Evolutionary conservation across 2,888 invertebrate genomes (phyloP).

Genomic region (Helleia helle): DNA sequence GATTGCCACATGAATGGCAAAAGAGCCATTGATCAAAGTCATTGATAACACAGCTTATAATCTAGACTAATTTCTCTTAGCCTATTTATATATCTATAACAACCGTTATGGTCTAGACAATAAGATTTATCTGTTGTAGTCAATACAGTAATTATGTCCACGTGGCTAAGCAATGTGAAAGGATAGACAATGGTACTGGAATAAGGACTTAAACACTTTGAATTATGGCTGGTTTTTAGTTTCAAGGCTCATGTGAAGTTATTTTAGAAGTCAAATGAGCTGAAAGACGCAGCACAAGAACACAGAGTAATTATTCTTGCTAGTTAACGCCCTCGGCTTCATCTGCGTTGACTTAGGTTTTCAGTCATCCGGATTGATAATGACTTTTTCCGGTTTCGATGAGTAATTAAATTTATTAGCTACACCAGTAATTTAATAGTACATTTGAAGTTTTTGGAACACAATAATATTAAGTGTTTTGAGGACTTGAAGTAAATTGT

Average conservation of each 20-base stretch:
- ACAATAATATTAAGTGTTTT: no score
- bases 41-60: neutral
- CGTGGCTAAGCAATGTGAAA: conserved; percentile 11
- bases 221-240: neutral
- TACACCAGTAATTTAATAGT: no score
- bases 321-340: no score
- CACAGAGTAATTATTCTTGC: neutral
- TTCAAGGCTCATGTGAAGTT: conserved; percentile 10
- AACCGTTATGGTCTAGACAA: neutral
- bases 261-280: conserved; percentile 26
- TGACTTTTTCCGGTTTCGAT: no score
- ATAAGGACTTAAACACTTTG: neutral
- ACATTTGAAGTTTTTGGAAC: no score
- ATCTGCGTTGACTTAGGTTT: no score
- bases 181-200: neutral
- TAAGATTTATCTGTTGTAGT: conserved; percentile 7
- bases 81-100: conserved; percentile 4
- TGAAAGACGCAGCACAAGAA: conserved; percentile 21
- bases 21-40: neutral
- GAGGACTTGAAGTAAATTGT: no score
- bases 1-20: neutral
- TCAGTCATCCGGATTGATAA: no score
- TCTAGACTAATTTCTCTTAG: neutral
- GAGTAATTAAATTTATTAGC: no score
- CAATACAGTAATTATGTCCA: conserved; percentile 13